phyloP scores from a whole-genome alignment of 2,888 invertebrate genomes.

The Mimachlamys varia region DNA sequence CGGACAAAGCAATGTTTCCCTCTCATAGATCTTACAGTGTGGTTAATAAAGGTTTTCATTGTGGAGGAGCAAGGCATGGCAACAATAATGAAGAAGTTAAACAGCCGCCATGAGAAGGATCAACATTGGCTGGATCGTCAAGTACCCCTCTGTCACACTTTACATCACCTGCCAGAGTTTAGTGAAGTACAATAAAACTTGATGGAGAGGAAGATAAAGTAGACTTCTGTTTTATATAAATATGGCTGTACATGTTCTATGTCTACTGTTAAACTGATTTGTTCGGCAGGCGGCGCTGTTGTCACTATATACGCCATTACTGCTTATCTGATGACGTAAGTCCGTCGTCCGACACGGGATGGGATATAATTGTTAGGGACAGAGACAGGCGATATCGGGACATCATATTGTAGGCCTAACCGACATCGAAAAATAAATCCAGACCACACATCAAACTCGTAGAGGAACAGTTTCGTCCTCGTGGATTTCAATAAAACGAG shows the following conservation, averaged over 20 bases:
- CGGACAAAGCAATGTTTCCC: neutral
- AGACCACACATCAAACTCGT: neutral
- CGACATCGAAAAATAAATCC: neutral
- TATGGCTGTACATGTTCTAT: neutral
- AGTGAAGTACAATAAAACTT: neutral
- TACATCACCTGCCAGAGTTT: neutral
- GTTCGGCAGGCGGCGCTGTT: neutral
- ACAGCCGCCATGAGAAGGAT: neutral
- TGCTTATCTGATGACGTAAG: neutral
- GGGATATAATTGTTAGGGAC: neutral
- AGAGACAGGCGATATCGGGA: neutral
- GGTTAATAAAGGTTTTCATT: neutral
- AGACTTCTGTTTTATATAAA: neutral
- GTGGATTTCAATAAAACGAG: neutral
- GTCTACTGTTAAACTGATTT: neutral
- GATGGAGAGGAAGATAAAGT: neutral
- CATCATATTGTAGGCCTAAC: neutral
- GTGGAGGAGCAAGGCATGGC: neutral
- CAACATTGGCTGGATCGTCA: neutral
- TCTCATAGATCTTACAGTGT: neutral
- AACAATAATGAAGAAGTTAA: neutral
- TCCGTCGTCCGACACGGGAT: neutral
- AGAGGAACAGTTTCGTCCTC: neutral
- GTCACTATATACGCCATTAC: neutral
- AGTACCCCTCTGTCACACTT: neutral